Evolutionary conservation across 2,113 vertebrate species (phyloP), one percentile per base, ranked within the genome.

Genomic region (Otus sunia): DNA sequence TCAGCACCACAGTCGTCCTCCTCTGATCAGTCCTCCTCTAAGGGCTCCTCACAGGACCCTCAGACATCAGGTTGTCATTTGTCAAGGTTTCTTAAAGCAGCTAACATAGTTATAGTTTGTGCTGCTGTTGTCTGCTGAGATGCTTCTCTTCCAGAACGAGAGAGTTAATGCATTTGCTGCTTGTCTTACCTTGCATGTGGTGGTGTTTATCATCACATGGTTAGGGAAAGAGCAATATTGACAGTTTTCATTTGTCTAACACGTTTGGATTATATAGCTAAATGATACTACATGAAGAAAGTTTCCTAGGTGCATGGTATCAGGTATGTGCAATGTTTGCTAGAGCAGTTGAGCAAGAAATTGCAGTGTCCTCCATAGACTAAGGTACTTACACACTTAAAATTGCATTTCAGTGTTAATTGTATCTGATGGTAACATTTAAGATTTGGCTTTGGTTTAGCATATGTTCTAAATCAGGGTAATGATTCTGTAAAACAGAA

Each of bases 31-130:
- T 88, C 97, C 96, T 94, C 98, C 92, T 97, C 85, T 55, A 94
- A 94, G 98, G 98, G 98, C 94, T 97, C 98, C 95, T 92, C 98
- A 67, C 98, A 97, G 98, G 95, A 97, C 90, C 97, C 97, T 89
- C 98, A 95, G 67, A 90, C 95, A 96, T 96, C 99, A 99, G 99
- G 99, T 99, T 98, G 75, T 98, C 97, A 79, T 86, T 92, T 94
- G 93, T 76, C 92, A 86, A 97, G 96, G 97, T 94, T 98, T 95
- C 96, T 96, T 89, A 75, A 97, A 97, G 97, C 96, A 97, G 93
- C 97, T 96, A 56, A 67, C 29, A 23, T 91, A 97, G 93, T 86
- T 97, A 45, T 84, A 95, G 96, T 90, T 94, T 97, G 97, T 96
- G 86, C 96, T 96, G 97, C 97, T 97, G 29, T 52, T 92, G 93